Base-by-base conservation (phyloP, 1,140 invertebrate genomes). In the Phymorhynchus buccinoides region DNA sequence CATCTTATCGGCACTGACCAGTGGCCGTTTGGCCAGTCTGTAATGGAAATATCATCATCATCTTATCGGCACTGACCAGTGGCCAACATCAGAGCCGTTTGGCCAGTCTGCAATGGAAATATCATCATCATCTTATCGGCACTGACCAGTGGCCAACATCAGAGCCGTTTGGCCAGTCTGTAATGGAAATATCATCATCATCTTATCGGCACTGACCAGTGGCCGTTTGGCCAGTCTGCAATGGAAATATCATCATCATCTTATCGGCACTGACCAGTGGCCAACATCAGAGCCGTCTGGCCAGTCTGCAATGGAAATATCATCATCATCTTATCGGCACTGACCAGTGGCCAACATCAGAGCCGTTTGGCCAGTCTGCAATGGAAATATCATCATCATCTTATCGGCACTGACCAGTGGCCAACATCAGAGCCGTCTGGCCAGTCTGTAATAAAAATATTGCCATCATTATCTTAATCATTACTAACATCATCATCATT, bases 331-430 rank as follows among this genome's bases (percentile, higher is more conserved):
- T n/a, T n/a, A n/a, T n/a, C 97, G 95, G 44, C 97, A 97, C 94
- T 99, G 98, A 86, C 97, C 97, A 35, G 97, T 97, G 80, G 97
- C 97, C 71, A 99, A 93, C 97, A 99, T 98, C 87, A 98, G 92
- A 9, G 97, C 97, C 82, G 97, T 98, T 94, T 98, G 97, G 39
- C 97, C 97, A 93, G 92, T 92, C 93, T 93, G 78, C 18, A 75
- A n/a, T n/a, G n/a, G n/a, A n/a, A n/a, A n/a, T n/a, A n/a, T n/a
- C n/a, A n/a, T n/a, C n/a, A n/a, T n/a, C n/a, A n/a, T n/a, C n/a
- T n/a, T n/a, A n/a, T n/a, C 97, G 95, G 44, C 97, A 97, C 94
- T 99, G 98, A 86, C 97, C 97, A 35, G 97, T 97, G 80, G 97
- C 97, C 71, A 99, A 93, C 97, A 99, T 98, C 87, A 98, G 92